A percentile compares a stretch with the other conserved stretches of the same genome.
Conservation (phyloP, 2,888 invertebrate genomes). For the Frankliniella fusca region DNA sequence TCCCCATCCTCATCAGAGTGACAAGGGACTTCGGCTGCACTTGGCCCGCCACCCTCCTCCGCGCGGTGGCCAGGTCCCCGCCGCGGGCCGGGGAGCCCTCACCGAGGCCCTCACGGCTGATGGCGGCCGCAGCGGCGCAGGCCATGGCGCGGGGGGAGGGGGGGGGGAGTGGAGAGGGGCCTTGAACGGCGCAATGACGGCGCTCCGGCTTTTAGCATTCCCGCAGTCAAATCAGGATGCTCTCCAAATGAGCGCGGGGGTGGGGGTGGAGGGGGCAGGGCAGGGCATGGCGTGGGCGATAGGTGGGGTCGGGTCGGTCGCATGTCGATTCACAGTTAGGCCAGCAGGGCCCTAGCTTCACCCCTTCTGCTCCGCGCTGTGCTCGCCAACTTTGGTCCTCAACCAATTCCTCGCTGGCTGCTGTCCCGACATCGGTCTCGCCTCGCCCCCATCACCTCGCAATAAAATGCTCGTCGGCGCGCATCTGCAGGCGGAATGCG, state of each 20-base stretch:
- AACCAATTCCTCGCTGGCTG: background rate
- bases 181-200: background rate
- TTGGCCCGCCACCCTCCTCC: too few species aligned
- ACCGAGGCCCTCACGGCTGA: too few species aligned
- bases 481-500: background rate
- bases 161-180: background rate
- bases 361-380: background rate
- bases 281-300: background rate
- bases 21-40: too few species aligned
- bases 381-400: background rate
- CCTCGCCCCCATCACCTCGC: background rate
- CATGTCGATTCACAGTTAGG: background rate
- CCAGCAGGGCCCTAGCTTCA: background rate
- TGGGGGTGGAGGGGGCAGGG: background rate
- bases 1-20: too few species aligned
- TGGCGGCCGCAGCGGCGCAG: too few species aligned
- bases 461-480: slow-evolving; percentile 14
- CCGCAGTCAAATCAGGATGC: slow-evolving; percentile 5
- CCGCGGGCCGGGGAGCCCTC: too few species aligned
- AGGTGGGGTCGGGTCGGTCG: background rate
- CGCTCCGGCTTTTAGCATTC: background rate
- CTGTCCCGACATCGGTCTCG: background rate
- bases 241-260: background rate
- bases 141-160: background rate
- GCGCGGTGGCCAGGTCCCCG: too few species aligned